Percentiles rank a stretch among this genome's conserved stretches.
These are phyloP conservation scores for Heliangelus exortis DNA, from an alignment of 2,797 vertebrate genomes.

Conservation along the genomic window DNA sequence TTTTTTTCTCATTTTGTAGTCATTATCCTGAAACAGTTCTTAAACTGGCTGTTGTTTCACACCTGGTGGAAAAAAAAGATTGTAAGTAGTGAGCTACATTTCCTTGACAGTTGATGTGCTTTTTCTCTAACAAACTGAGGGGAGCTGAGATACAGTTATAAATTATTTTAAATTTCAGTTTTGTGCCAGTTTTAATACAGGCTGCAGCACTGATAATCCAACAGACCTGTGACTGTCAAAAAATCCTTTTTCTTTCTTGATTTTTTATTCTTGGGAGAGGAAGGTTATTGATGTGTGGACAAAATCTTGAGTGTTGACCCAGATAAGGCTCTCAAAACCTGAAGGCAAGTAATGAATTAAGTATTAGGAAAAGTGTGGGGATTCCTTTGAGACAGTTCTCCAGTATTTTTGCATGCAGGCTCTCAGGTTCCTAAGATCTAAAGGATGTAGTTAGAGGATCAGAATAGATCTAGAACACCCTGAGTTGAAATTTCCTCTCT, in stretches of 20 bases:
- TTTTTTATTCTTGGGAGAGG: background rate
- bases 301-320: background rate
- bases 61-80: background rate
- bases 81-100: background rate
- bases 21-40: background rate
- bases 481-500: background rate
- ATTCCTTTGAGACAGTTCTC: background rate
- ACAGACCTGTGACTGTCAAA: background rate
- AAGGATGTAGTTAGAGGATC: background rate
- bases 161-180: background rate
- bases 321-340: background rate
- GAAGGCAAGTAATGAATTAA: constrained; percentile 2
- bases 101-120: background rate
- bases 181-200: background rate
- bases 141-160: background rate
- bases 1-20: background rate
- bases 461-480: background rate
- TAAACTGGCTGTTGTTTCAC: background rate
- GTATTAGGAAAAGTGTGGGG: background rate
- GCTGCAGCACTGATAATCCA: background rate
- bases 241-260: background rate
- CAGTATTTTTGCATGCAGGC: background rate
- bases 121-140: background rate
- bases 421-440: background rate
- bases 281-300: background rate